Base-by-base conservation (phyloP, 2,113 vertebrate genomes). In the Lanius collurio region DNA sequence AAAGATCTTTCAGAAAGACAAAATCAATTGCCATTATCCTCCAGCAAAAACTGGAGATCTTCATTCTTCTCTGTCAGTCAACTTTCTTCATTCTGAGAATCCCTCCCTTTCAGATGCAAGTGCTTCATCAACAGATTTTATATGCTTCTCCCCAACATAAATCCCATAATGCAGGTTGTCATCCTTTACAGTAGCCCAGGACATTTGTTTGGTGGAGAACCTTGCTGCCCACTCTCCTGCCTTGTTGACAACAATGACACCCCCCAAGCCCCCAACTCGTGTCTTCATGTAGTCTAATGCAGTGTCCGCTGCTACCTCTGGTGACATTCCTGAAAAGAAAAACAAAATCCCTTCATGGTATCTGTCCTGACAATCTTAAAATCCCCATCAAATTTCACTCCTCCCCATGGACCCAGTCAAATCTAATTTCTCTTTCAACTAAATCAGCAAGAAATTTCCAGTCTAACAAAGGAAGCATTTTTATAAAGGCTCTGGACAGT, bases 131-230 rank as follows among this genome's bases (percentile, higher is more conserved):
- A 94, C 37, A 67, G 97, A 31, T 42, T 89, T 89, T 28, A 83
- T 20, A 4, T 68, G 62, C 23, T n/a, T 62, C 26, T 99, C 98
- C 11, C 97, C 98, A 1, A 68, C 15, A 24, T 96, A 90, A 50
- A 99, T 95, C 16, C 99, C 99, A 5, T 93, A 97, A 84, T 98
- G 97, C 65, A 99, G 86, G 39, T 97, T 97, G 31, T 97, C 97
- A 9, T 97, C 97, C 95, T 99, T 98, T 4, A 97, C 98, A 2
- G 98, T 97, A 7, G 99, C 99, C 99, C 99, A 99, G 37, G 97
- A 74, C 99, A 99, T 99, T 78, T 98, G 97, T 26, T 70, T 57
- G 30, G 98, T 99, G 94, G 94, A 98, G 97, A 99, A 99, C 55
- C 98, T 98, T 35, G 98, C 98, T 10, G 98, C 97, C 99, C 99